Evolutionary conservation across 2,797 vertebrate species (phyloP).

Genomic region (Eulemur coronatus): DNA sequence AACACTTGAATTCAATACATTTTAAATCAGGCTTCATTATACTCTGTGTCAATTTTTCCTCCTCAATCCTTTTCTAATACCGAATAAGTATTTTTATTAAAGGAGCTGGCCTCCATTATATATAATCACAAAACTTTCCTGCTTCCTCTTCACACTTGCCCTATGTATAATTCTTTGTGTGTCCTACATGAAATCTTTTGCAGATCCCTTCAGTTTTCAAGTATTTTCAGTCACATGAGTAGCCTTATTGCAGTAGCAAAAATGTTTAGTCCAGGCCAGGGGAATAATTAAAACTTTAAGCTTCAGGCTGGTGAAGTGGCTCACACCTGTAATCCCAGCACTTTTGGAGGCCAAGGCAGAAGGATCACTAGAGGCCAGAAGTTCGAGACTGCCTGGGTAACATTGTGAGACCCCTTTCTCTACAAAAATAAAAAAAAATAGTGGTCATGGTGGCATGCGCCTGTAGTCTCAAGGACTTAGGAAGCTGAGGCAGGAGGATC

Average conservation of each 20-base stretch:
- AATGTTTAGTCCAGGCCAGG: not conserved
- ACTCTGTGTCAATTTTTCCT: not conserved
- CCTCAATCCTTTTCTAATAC: not conserved
- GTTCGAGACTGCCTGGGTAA: too few species aligned
- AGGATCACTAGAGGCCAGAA: too few species aligned
- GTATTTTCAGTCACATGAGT: not conserved
- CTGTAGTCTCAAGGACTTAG: too few species aligned
- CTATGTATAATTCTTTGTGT: not conserved
- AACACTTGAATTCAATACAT: not conserved
- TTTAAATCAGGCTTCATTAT: not conserved
- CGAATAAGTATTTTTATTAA: conserved; percentile 24
- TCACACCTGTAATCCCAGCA: too few species aligned
- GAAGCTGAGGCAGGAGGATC: too few species aligned
- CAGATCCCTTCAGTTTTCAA: not conserved
- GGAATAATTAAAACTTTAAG: not conserved
- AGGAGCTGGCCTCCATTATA: not conserved
- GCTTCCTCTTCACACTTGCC: not conserved
- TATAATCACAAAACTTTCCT: not conserved
- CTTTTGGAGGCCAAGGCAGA: too few species aligned
- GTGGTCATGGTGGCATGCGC: too few species aligned
- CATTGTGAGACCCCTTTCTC: too few species aligned
- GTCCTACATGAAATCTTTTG: not conserved
- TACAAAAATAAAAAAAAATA: too few species aligned
- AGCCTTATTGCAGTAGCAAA: not conserved
- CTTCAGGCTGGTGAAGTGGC: not conserved